Evolutionary conservation across 1,140 invertebrate species (phyloP).

Genomic region (Arctopsyche grandis): DNA sequence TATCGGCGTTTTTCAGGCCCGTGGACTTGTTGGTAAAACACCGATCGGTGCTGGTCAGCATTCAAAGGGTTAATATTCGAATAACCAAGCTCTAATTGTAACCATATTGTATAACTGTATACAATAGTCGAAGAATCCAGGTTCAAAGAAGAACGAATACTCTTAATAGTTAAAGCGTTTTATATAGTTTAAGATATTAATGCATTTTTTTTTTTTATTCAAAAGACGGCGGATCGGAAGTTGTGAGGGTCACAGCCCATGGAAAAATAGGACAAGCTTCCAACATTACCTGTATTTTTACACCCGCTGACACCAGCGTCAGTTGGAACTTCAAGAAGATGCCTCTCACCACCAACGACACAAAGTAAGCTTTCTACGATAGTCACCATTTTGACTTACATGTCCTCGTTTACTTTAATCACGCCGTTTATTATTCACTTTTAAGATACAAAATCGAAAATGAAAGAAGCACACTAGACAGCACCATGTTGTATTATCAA

Average conservation of each 20-base stretch:
- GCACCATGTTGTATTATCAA: slow-evolving; percentile 6
- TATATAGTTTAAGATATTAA: too few relatives aligned
- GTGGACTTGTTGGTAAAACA: too few relatives aligned
- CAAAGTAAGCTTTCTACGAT: slow-evolving; percentile 26
- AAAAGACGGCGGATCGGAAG: slow-evolving; percentile 32
- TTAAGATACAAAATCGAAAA: slow-evolving; percentile 22
- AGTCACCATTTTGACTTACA: not conserved
- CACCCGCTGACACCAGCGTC: slow-evolving; percentile 36
- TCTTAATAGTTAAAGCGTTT: too few relatives aligned
- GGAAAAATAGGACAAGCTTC: slow-evolving; percentile 43
- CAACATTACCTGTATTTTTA: slow-evolving; percentile 42
- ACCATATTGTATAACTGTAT: too few relatives aligned
- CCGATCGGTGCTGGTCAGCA: too few relatives aligned
- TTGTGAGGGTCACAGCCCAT: slow-evolving; percentile 31
- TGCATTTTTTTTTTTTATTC: too few relatives aligned
- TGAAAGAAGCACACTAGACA: not conserved
- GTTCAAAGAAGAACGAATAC: too few relatives aligned
- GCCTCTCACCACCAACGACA: slow-evolving; percentile 35
- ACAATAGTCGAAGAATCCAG: too few relatives aligned
- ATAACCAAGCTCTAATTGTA: too few relatives aligned
- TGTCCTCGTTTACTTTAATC: not conserved
- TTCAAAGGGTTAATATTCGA: too few relatives aligned
- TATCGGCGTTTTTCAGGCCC: too few relatives aligned
- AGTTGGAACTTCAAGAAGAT: slow-evolving; percentile 45
- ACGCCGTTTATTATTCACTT: not conserved